Conservation (phyloP, 2,113 vertebrate species). For the Cepphus grylle region DNA sequence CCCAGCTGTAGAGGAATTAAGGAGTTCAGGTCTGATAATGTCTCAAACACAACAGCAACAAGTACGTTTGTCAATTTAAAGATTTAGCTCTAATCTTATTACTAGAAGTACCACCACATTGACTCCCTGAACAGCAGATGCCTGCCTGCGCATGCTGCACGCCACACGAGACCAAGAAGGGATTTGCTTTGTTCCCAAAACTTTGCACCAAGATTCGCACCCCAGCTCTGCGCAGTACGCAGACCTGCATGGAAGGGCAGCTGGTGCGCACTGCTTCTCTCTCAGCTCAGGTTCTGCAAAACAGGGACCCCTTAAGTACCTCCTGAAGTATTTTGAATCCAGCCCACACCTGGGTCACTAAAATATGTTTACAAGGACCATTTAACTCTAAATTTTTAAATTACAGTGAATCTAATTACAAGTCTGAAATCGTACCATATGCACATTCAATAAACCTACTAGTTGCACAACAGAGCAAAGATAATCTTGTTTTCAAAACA, state of each 20-base stretch:
- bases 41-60: neutral
- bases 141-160: neutral
- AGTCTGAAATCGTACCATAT: neutral
- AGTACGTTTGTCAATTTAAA: neutral
- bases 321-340: neutral
- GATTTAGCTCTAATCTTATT: neutral
- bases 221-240: rapidly evolving
- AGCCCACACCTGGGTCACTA: neutral
- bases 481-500: neutral
- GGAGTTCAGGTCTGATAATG: neutral
- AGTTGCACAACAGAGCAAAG: neutral
- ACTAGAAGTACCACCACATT: neutral
- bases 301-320: neutral
- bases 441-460: neutral
- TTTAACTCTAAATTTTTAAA: neutral
- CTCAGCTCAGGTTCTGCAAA: neutral
- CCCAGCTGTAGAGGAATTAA: neutral
- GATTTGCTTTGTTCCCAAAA: neutral
- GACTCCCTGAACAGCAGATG: neutral
- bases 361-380: neutral
- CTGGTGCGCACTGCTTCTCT: neutral
- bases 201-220: neutral
- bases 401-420: neutral
- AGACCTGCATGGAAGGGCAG: rapidly evolving
- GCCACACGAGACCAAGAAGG: neutral